These are phyloP conservation scores for Polydesmus complanatus DNA, from an alignment of 2,888 invertebrate species.

Conservation along the genomic window DNA sequence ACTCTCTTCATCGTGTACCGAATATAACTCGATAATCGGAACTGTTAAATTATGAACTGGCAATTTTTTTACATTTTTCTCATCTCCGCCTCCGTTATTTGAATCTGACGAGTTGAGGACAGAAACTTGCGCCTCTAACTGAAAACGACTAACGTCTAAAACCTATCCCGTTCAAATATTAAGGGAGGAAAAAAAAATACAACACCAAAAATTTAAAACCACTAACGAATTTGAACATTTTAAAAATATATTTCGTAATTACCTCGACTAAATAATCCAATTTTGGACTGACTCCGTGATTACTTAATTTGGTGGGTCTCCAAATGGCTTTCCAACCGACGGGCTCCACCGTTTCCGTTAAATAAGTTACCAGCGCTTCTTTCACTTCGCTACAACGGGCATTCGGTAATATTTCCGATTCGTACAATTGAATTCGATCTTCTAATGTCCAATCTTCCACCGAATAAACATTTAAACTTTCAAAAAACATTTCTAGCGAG, in stretches of 20 bases:
- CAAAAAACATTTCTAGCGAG: neutral
- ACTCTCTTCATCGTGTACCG: constrained; percentile 20
- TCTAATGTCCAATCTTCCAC: neutral
- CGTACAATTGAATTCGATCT: constrained; percentile 1
- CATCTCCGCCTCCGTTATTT: neutral
- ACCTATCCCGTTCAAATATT: neutral
- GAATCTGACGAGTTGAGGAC: constrained; percentile 8
- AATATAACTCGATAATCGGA: constrained; percentile 22
- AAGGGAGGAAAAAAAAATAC: neutral
- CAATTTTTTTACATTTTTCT: constrained; percentile 9
- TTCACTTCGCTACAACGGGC: constrained; percentile 13
- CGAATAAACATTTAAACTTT: neutral
- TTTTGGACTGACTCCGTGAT: constrained; percentile 3
- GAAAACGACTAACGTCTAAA: constrained; percentile 17
- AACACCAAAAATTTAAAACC: no score
- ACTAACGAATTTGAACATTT: no score
- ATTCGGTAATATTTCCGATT: constrained; percentile 13
- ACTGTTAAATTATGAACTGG: constrained; percentile 14
- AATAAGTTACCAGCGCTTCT: constrained; percentile 15
- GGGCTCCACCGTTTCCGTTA: constrained; percentile 19
- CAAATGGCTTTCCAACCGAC: constrained; percentile 22
- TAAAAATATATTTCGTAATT: no score
- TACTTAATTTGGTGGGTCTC: constrained; percentile 11
- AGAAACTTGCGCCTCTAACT: constrained; percentile 18
- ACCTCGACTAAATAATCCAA: constrained; percentile 21